These are phyloP conservation scores for Paracyclopina nana DNA, from an alignment of 1,140 invertebrate genomes.

Conservation along the genomic window DNA sequence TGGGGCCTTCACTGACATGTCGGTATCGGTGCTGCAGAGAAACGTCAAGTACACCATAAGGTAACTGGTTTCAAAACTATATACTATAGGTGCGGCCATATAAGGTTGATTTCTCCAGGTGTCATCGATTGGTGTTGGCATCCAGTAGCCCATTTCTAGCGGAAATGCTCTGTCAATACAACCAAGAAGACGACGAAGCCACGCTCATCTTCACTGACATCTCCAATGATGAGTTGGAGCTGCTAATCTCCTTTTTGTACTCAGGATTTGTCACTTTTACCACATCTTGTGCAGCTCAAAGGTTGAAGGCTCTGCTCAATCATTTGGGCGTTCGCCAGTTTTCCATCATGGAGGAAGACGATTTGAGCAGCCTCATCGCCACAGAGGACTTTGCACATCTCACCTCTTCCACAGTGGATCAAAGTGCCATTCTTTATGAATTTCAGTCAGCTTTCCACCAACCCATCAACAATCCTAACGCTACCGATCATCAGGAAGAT, in stretches of 20 bases:
- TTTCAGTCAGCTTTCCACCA: background rate
- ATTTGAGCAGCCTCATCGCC: background rate
- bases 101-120: too few species aligned
- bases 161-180: background rate
- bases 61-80: too few species aligned
- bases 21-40: too few species aligned
- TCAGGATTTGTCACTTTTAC: background rate
- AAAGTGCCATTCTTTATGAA: background rate
- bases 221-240: background rate
- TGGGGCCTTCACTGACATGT: too few species aligned
- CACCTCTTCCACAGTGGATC: slow-evolving; percentile 2
- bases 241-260: background rate
- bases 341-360: background rate
- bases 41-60: too few species aligned
- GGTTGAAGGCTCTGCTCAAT: background rate
- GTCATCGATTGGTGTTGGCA: background rate
- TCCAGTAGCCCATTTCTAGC: background rate
- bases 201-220: background rate
- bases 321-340: background rate
- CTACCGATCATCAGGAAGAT: background rate
- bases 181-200: background rate
- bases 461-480: background rate
- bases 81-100: too few species aligned
- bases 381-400: background rate
- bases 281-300: background rate